These are phyloP conservation scores for Todiramphus chloris DNA, from an alignment of 2,113 vertebrate genomes.

Conservation along the genomic window DNA sequence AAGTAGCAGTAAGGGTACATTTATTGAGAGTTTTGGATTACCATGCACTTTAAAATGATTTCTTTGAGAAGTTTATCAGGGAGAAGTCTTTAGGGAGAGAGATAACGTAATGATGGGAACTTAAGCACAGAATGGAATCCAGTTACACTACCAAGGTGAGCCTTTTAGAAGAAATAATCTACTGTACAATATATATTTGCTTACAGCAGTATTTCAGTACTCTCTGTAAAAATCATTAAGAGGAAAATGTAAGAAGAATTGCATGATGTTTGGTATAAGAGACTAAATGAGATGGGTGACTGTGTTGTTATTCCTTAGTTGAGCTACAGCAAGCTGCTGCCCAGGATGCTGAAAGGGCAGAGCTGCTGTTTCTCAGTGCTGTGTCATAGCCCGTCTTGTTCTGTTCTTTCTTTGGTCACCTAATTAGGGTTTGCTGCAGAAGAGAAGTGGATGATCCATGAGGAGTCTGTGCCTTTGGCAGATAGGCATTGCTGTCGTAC, in stretches of 20 bases:
- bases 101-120: not conserved
- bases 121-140: not conserved
- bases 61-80: not conserved
- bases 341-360: constrained; percentile 13
- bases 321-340: not conserved
- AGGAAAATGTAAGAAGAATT: not conserved
- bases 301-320: not conserved
- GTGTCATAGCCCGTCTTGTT: constrained; percentile 14
- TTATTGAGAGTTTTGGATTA: not conserved
- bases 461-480: not conserved
- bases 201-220: not conserved
- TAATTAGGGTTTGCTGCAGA: not conserved
- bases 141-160: not conserved
- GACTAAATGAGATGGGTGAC: not conserved
- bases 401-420: not conserved
- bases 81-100: not conserved
- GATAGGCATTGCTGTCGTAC: not conserved
- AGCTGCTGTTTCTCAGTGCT: not conserved
- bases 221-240: not conserved
- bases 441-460: not conserved
- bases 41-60: not conserved
- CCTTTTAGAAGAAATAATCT: not conserved
- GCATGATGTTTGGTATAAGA: not conserved
- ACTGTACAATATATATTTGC: not conserved
- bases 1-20: not conserved